These are phyloP conservation scores for Odocoileus hemionus DNA, from an alignment of 2,113 vertebrate species.

Conservation along the genomic window DNA sequence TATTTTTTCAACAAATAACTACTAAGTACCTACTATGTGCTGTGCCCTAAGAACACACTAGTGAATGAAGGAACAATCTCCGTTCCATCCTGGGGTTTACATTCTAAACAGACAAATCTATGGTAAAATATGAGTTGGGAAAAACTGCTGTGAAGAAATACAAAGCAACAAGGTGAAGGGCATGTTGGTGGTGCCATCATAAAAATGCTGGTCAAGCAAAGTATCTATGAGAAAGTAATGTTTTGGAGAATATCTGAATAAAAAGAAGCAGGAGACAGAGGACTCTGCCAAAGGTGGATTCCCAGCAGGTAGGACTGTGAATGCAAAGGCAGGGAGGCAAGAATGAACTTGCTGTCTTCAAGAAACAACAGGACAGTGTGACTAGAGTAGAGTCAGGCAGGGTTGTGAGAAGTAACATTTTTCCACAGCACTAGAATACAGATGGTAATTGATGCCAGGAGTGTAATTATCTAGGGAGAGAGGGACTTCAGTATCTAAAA, in stretches of 20 bases:
- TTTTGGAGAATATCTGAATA: not conserved
- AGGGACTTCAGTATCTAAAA: not conserved
- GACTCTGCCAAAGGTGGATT: not conserved
- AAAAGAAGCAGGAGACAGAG: not conserved
- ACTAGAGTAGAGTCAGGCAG: not conserved
- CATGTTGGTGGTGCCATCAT: fast-evolving
- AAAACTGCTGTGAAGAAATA: not conserved
- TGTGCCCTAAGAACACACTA: not conserved
- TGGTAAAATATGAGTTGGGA: not conserved
- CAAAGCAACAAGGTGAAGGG: not conserved
- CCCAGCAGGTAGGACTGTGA: not conserved
- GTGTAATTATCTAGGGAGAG: not conserved
- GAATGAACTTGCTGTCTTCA: not conserved
- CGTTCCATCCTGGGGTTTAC: not conserved
- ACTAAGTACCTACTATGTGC: not conserved
- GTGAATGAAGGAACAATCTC: not conserved
- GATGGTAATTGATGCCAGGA: not conserved
- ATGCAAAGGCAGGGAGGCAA: not conserved
- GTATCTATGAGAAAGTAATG: not conserved
- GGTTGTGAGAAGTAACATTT: not conserved
- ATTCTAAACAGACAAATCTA: not conserved
- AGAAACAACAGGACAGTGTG: not conserved
- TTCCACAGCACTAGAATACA: not conserved
- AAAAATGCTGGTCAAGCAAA: not conserved
- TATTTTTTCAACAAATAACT: not conserved